These are phyloP conservation scores for Scaptomyza hsui DNA, from an alignment of 1,140 invertebrate genomes.

Conservation along the genomic window DNA sequence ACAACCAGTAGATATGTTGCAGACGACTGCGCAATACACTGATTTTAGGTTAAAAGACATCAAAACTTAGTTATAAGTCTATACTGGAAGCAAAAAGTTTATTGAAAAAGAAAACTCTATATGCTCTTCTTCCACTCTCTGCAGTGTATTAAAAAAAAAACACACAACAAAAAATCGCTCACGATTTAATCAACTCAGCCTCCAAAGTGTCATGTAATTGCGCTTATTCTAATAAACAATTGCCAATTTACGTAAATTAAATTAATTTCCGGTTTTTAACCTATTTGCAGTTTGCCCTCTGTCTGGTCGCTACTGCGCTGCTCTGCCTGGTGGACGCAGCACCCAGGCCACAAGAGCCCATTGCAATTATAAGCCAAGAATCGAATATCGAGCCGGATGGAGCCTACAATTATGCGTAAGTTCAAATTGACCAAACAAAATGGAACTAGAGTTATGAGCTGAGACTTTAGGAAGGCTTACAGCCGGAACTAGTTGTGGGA, in stretches of 20 bases:
- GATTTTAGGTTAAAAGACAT: too few relatives aligned
- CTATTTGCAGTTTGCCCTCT: slow-evolving; percentile 67
- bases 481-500: background rate
- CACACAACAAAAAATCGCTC: slow-evolving; percentile 3
- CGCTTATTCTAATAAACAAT: slow-evolving; percentile 40
- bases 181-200: slow-evolving; percentile 25
- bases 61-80: too few relatives aligned
- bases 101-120: background rate
- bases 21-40: background rate
- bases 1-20: background rate
- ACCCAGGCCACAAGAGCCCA: slow-evolving; percentile 86
- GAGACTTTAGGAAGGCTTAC: background rate
- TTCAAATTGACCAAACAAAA: slow-evolving; percentile 1
- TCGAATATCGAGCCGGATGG: slow-evolving; percentile 88
- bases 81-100: too few relatives aligned
- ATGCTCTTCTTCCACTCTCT: background rate
- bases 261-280: slow-evolving; percentile 42
- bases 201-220: slow-evolving; percentile 22
- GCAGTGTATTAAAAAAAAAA: background rate
- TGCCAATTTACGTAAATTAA: slow-evolving; percentile 37
- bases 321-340: slow-evolving; percentile 78
- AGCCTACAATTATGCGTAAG: slow-evolving; percentile 86
- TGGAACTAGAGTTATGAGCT: slow-evolving; percentile 21
- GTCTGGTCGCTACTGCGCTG: slow-evolving; percentile 68
- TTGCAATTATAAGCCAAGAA: slow-evolving; percentile 87